Conservation (phyloP, 1,140 invertebrate species). For the Tribolium castaneum region DNA sequence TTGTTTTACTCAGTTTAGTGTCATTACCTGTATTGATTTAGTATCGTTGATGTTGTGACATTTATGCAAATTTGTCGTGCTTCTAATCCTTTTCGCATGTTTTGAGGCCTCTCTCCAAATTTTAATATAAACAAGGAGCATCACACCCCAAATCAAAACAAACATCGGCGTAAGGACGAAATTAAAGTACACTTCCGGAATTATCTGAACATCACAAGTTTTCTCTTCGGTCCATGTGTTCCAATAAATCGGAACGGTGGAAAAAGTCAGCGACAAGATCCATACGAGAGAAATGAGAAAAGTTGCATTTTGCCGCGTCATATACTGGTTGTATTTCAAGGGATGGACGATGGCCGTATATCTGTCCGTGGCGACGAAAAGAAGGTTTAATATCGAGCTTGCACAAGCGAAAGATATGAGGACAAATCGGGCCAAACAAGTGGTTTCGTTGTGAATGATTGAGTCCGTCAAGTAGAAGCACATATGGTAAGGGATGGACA, state of each 20-base stretch:
- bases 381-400: conserved; percentile 83
- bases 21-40: conserved; percentile 75
- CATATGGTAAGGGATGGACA: conserved; percentile 79
- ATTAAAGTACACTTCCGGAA: conserved; percentile 72
- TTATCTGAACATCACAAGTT: conserved; percentile 57
- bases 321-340: conserved; percentile 77
- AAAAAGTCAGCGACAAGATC: conserved; percentile 71
- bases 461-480: conserved; percentile 73
- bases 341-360: conserved; percentile 87
- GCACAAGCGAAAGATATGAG: conserved; percentile 77
- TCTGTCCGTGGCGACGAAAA: conserved; percentile 85
- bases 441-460: conserved; percentile 68
- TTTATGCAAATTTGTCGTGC: conserved; percentile 58
- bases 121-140: conserved; percentile 78
- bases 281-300: conserved; percentile 73
- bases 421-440: conserved; percentile 77
- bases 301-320: conserved; percentile 72
- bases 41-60: conserved; percentile 65
- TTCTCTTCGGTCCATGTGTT: conserved; percentile 71
- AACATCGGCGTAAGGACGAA: conserved; percentile 76
- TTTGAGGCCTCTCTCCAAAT: conserved; percentile 78
- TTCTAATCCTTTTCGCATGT: conserved; percentile 73
- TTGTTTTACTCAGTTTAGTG: not conserved
- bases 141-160: conserved; percentile 75
- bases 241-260: conserved; percentile 77